These are phyloP conservation scores for Taurulus bubalis DNA, from an alignment of 2,113 vertebrate species.

Conservation along the genomic window DNA sequence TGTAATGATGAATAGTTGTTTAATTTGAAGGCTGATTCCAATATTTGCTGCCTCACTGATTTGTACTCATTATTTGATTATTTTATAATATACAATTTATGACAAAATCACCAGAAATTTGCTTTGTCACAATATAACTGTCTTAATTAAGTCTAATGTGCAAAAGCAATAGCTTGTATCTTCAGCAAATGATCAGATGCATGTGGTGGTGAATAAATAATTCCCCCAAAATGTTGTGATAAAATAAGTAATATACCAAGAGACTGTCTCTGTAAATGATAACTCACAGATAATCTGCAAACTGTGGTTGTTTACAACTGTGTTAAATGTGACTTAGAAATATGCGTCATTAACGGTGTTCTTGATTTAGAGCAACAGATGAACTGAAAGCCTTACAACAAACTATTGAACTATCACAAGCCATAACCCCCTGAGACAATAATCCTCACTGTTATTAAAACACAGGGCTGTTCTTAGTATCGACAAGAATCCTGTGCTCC, in stretches of 20 bases:
- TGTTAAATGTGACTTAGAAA: conserved; percentile 16
- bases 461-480: conserved; percentile 40
- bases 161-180: conserved; percentile 61
- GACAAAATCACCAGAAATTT: conserved; percentile 30
- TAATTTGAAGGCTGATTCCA: conserved; percentile 8
- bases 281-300: conserved; percentile 18
- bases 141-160: neutral
- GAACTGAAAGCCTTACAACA: conserved; percentile 67
- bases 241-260: conserved; percentile 7
- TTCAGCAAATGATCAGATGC: neutral
- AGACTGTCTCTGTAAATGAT: conserved; percentile 33
- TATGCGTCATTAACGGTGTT: conserved; percentile 31
- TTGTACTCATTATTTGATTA: conserved; percentile 13
- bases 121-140: conserved; percentile 30
- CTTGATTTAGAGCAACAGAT: conserved; percentile 63
- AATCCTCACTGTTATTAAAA: conserved; percentile 27
- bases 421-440: conserved; percentile 57
- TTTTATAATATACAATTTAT: conserved; percentile 7
- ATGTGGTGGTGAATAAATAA: neutral
- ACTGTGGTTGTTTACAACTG: conserved; percentile 37
- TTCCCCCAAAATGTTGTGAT: conserved; percentile 10
- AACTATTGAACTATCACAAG: conserved; percentile 56
- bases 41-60: conserved; percentile 22
- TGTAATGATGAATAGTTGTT: conserved; percentile 15
- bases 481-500: conserved; percentile 57